These are phyloP conservation scores for Acanthis flammea DNA, from an alignment of 2,797 vertebrate genomes.

Conservation along the genomic window DNA sequence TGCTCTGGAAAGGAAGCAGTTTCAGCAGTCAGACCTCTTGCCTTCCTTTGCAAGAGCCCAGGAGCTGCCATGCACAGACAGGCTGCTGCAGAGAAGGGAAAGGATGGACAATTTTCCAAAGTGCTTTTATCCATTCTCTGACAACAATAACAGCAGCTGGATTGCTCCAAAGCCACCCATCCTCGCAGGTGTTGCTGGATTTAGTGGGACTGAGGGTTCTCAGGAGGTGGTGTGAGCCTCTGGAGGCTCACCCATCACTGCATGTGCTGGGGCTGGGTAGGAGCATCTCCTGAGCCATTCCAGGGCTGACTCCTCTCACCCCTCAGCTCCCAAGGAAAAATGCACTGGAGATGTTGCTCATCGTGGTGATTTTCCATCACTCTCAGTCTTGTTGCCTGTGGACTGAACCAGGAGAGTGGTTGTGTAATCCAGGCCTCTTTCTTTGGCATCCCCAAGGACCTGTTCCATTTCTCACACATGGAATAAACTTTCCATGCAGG, in stretches of 20 bases:
- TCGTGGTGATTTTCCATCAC: not conserved
- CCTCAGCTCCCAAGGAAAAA: not conserved
- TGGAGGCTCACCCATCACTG: not conserved
- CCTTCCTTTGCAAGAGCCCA: not conserved
- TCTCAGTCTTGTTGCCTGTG: not conserved
- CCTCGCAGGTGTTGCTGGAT: not conserved
- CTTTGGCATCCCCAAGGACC: not conserved
- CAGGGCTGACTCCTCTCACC: not conserved
- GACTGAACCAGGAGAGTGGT: not conserved
- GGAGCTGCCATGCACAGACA: not conserved
- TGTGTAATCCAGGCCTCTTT: not conserved
- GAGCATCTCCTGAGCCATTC: not conserved
- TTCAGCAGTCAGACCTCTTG: not conserved
- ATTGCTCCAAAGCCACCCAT: not conserved
- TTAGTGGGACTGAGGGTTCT: not conserved
- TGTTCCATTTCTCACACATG: not conserved
- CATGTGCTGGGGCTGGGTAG: not conserved
- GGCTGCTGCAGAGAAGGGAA: not conserved
- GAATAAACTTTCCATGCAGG: not conserved
- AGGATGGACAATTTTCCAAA: not conserved
- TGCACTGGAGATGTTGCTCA: not conserved
- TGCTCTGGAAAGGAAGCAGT: not conserved
- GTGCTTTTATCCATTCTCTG: not conserved
- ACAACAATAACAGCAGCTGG: not conserved
- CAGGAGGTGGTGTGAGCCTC: not conserved